Evolutionary conservation across 2,797 vertebrate species (phyloP).

Genomic region (Anguilla anguilla): DNA sequence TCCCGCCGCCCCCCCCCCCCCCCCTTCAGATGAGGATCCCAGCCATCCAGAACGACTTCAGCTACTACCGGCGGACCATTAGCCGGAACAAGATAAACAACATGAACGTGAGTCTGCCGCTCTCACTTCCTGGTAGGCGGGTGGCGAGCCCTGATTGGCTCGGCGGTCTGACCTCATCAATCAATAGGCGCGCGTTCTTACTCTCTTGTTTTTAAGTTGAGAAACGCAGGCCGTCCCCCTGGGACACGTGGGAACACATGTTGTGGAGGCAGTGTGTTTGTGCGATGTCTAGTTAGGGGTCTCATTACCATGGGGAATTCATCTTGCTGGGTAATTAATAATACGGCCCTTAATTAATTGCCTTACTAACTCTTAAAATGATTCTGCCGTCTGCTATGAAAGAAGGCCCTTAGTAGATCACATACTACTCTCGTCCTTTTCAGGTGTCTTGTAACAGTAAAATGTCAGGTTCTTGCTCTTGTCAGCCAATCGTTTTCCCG

Average conservation of each 20-base stretch:
- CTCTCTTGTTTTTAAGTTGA: neutral
- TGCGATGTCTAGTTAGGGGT: neutral
- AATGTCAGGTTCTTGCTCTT: neutral
- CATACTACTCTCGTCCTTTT: neutral
- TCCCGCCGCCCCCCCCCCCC: neutral
- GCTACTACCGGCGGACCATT: slow-evolving; percentile 95
- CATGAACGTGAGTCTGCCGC: slow-evolving; percentile 85
- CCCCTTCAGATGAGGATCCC: slow-evolving; percentile 91
- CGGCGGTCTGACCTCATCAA: neutral
- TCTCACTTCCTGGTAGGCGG: neutral
- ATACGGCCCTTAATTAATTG: neutral
- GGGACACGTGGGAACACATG: neutral
- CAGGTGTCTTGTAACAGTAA: neutral
- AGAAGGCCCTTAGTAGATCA: neutral
- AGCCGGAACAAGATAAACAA: slow-evolving; percentile 96
- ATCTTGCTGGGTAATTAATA: neutral
- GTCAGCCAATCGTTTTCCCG: neutral
- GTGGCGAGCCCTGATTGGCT: neutral
- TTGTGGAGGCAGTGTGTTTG: neutral
- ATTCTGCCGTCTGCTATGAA: neutral
- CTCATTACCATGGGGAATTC: neutral
- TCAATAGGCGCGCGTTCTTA: neutral
- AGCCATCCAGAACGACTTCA: slow-evolving; percentile 98
- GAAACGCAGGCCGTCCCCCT: neutral
- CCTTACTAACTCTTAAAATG: neutral